Evolutionary conservation across 1,140 invertebrate species (phyloP), one percentile per base, ranked within the genome.

Genomic region (Formica selysi): DNA sequence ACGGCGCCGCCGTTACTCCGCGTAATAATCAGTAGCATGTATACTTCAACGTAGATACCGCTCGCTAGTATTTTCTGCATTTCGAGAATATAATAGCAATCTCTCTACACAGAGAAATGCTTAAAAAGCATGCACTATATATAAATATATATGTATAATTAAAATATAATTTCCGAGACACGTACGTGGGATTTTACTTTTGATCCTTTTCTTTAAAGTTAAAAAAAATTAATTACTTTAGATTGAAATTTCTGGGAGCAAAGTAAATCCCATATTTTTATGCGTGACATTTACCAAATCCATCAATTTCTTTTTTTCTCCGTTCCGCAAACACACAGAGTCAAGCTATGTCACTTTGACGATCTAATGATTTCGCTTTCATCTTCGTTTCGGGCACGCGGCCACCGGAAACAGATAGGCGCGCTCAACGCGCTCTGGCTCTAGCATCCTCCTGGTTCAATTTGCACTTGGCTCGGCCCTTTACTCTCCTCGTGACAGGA

Each of bases 401-500:
- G 26, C 38, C 76, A 73, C 64, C 76, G 71, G 85, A 90, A 92
- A 88, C 88, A 89, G 87, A 88, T 86, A 84, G 85, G 76, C 76
- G 76, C 70, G 26, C 83, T 48, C 54, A 64, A 59, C 19, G 68
- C 79, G 79, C 73, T 83, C 79, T 83, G 79, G 29, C 54, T 83
- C 79, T 83, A 83, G 81, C 81, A 78, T 87, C 76, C 76, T 70
- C 83, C 74, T 64, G 87, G 87, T 89, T 92, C 91, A 90, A 92
- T 92, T 91, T 91, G 87, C 90, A 90, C 88, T 92, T 91, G 91
- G 86, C 86, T 86, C 78, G 81, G 85, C 79, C 86, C 86, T 91
- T 90, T 91, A 81, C 70, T 84, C 88, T 79, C 48, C 76, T 68
- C 54, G 76, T 83, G 86, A 91, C 86, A 85, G 85, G 87, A 84